Base-by-base conservation (phyloP, 2,113 vertebrate species). In the Nanorana parkeri region DNA sequence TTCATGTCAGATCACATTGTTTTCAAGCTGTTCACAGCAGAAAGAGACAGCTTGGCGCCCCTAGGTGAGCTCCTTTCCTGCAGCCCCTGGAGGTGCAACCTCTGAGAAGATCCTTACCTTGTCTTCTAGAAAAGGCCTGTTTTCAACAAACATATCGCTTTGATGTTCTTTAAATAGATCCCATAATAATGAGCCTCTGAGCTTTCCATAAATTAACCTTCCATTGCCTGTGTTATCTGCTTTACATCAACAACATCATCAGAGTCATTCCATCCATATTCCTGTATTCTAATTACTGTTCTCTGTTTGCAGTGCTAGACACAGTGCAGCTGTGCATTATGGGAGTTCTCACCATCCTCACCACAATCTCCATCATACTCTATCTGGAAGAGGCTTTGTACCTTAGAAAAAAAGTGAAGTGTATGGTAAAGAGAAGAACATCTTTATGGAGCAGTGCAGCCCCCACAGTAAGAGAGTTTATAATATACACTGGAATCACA, bases 361-460 rank as follows among this genome's bases (percentile, higher is more conserved):
- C 86, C 0, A 58, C 91, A 78, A 67, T 90, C 20, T 93, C 94
- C 0, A 5, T 92, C 0, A 19, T 5, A 3, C 90, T 94, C 84
- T 94, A 86, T 0, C 1, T 88, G 36, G 94, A 95, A 83, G 87
- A 92, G 0, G 91, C 84, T 2, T 1, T 84, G 6, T 95, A 95
- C 63, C 83, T 95, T n/a, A 65, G 78, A 15, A 90, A 36, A 83
- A 95, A 94, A 74, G 90, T 89, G 36, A 74, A 68, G 11, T 94
- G 93, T 16, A 89, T 90, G 65, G 84, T 91, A 86, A 95, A 95
- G 87, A 93, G 87, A 85, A 92, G 29, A 73, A 94, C 93, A 0
- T 88, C 93, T 51, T 36, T 93, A 41, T 94, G 93, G 93, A 92
- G 78, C 69, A 94, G 92, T 78, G 93, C 91, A 0, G 91, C 92